Percentiles rank a stretch among this genome's conserved stretches.
phyloP scores from a whole-genome alignment of 2,113 vertebrate species.

The Hymenochirus boettgeri region DNA sequence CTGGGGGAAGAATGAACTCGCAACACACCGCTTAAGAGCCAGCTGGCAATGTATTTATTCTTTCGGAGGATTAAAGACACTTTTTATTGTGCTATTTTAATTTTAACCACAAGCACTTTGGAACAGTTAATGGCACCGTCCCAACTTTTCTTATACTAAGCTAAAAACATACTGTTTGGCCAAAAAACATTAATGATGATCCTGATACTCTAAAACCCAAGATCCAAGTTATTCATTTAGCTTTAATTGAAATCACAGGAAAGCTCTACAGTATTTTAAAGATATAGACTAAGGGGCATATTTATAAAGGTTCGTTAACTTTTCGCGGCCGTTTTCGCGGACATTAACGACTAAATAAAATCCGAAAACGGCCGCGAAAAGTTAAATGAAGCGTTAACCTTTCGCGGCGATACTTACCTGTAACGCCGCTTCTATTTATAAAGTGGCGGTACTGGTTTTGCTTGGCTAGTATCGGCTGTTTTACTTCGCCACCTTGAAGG shows the following conservation, averaged over 20 bases:
- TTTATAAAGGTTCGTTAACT: too few relatives aligned
- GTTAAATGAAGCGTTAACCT: too few relatives aligned
- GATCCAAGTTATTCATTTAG: neutral
- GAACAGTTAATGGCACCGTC: neutral
- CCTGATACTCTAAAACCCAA: neutral
- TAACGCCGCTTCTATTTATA: too few relatives aligned
- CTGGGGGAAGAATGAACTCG: neutral
- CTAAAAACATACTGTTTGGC: neutral
- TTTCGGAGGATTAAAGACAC: neutral
- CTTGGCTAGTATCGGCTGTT: too few relatives aligned
- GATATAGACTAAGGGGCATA: too few relatives aligned
- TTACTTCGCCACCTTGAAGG: too few relatives aligned
- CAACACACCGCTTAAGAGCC: neutral
- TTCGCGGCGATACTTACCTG: too few relatives aligned
- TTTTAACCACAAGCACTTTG: constrained; percentile 7
- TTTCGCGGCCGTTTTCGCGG: too few relatives aligned
- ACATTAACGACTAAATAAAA: too few relatives aligned
- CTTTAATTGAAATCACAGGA: neutral
- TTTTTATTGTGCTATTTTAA: neutral
- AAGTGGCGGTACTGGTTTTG: too few relatives aligned
- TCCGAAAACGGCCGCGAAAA: too few relatives aligned
- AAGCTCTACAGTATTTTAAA: too few relatives aligned
- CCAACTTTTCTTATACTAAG: neutral
- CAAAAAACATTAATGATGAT: neutral
- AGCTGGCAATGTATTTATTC: neutral